Evolutionary conservation across 2,888 invertebrate genomes (phyloP).

Genomic region (Abrostola tripartita): DNA sequence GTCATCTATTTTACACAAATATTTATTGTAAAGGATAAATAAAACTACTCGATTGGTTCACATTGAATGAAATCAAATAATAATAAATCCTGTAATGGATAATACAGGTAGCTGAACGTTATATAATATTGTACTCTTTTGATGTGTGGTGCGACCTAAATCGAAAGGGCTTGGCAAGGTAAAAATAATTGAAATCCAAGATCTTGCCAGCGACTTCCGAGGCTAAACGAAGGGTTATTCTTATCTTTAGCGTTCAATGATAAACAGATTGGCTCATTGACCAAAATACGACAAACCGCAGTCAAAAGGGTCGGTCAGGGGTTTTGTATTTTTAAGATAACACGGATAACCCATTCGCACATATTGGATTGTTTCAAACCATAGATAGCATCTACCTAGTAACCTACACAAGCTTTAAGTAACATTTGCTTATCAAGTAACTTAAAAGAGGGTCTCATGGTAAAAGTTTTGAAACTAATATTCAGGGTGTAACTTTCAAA

Average conservation of each 20-base stretch:
- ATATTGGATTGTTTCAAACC: background rate
- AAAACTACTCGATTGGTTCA: background rate
- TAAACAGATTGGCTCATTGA: constrained; percentile 12
- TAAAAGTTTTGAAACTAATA: background rate
- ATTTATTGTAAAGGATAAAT: background rate
- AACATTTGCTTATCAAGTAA: background rate
- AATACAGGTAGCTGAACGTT: background rate
- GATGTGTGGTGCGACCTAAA: background rate
- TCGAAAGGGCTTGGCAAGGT: background rate
- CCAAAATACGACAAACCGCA: background rate
- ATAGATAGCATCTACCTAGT: background rate
- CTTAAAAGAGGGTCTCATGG: background rate
- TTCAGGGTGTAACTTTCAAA: background rate
- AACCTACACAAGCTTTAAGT: background rate
- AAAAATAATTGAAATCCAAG: constrained; percentile 2
- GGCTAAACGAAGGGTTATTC: background rate
- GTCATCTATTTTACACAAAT: constrained; percentile 1
- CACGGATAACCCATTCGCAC: background rate
- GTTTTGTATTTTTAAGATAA: constrained; percentile 7
- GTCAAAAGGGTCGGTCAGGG: constrained; percentile 1
- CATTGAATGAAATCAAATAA: background rate
- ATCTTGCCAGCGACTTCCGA: background rate
- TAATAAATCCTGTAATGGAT: background rate
- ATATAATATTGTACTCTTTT: too few relatives aligned
- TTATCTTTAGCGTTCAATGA: constrained; percentile 4